Percentiles rank a stretch among this genome's conserved stretches.
phyloP scores from a whole-genome alignment of 2,888 invertebrate genomes.

The Gymnocheta viridis region DNA sequence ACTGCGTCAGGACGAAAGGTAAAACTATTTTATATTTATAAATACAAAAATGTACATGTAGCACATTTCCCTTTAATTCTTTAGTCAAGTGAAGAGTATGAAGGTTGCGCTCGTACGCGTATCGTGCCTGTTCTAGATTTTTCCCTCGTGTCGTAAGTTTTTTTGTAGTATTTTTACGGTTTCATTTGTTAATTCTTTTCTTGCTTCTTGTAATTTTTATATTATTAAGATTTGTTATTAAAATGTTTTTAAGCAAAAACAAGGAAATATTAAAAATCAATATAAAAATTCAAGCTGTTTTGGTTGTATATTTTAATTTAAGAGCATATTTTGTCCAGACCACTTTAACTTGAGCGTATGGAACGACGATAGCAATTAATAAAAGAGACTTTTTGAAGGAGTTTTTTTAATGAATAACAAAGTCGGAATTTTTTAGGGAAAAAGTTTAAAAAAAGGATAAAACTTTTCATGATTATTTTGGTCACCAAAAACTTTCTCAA shows the following conservation, averaged over 20 bases:
- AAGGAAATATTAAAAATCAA: background rate
- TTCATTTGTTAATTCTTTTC: background rate
- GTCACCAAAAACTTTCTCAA: background rate
- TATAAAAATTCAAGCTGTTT: background rate
- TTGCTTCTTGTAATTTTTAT: background rate
- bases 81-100: background rate
- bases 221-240: background rate
- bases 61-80: background rate
- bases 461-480: background rate
- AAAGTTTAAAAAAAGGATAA: too few species aligned
- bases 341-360: too few species aligned
- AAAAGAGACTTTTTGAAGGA: too few species aligned
- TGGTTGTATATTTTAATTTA: too few species aligned
- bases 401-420: too few species aligned
- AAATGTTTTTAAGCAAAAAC: background rate
- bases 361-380: too few species aligned
- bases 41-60: background rate
- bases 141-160: background rate
- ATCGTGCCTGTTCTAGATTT: background rate
- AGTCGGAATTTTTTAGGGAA: too few species aligned
- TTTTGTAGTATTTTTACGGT: background rate
- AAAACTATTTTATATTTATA: background rate
- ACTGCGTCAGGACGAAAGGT: background rate
- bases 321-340: too few species aligned
- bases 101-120: background rate